Base-by-base conservation (phyloP, 1,140 invertebrate species). In the Drosophila sp. region DNA sequence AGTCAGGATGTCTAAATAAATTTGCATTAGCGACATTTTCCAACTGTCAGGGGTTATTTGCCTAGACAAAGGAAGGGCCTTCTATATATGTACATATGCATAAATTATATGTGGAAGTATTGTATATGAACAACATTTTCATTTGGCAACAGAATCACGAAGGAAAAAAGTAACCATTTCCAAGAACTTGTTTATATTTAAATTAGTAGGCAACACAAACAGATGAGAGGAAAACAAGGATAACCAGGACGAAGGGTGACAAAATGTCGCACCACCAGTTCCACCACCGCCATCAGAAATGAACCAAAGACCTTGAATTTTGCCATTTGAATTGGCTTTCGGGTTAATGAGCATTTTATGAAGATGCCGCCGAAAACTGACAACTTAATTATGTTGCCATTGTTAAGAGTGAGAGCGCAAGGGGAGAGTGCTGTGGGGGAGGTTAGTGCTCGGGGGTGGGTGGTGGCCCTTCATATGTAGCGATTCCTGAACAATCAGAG, bases 321-420 rank as follows among this genome's bases (percentile, higher is more conserved):
- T 61, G 23, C 38, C 60, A 61, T 61, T 61, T 30, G 32, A 38
- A 61, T 61, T 61, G 41, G 38, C 40, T 61, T 61, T 44, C 17
- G 60, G n/a, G 35, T 33, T 61, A 61, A 61, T 61, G 60, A 61
- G 40, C 35, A 61, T 61, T 61, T 61, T 61, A 61, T 61, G 38
- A 58, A 58, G 56, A 58, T 58, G 56, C 66, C 73, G 27, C 66
- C 72, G 57, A 47, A 47, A 55, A 65, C 66, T 87, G 74, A 86
- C 85, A 83, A 83, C 83, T 87, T 87, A 87, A 87, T 87, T 87
- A 87, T 83, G 83, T 83, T 89, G 83, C 87, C 83, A 83, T 72
- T 64, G 56, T 58, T 58, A 58, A 7, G 3, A n/a, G 10, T 5
- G 54, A 29, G 32, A 17, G 17, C 17, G 17, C 17, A 17, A 17